Evolutionary conservation across 92 coral and sea anemone species (phyloP), one percentile per base, ranked within the genome.

Genomic region (Parazoanthus swiftii): DNA sequence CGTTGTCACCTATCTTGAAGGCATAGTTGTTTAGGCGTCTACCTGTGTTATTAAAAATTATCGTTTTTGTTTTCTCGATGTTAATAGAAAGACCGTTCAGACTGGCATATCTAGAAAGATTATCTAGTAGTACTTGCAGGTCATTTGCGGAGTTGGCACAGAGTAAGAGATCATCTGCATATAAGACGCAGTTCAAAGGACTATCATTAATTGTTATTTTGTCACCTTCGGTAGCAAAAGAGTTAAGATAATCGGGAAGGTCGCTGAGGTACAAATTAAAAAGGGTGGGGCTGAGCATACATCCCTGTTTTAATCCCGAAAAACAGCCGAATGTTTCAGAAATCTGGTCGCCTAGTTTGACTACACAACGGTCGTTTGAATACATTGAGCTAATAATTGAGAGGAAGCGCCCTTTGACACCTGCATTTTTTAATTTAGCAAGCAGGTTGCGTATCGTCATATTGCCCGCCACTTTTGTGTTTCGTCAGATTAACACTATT

Each of bases 291-390:
- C 48, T 26, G 14, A 85, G n/a, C 80, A 78, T 89, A 74, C 92
- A 89, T 42, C 92, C 89, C 72, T 83, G 92, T 74, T 85, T 77
- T n/a, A 89, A 89, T 66, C 89, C 92, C 3, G 18, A 23, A 65
- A 76, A 26, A 65, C 90, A 88, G 13, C 68, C 43, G 46, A 88
- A 88, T 35, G 79, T 36, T 79, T 77, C 68, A 10, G 90, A 35
- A 26, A 88, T 50, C 13, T 46, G 48, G 59, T 80, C 77, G 25
- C 73, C 56, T 8, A 81, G 13, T 59, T 90, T 50, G 35, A 90
- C 58, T 37, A 81, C 51, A 21, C 86, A 74, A 43, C 18, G 70
- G 50, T 89, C 73, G 33, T 67, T 67, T 67, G n/a, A 21, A 67
- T 67, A 67, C 73, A 67, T 65, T 65, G 70, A 16, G 20, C 70